Conservation (phyloP, 2,113 vertebrate species). For the Megatriorchis doriae region DNA sequence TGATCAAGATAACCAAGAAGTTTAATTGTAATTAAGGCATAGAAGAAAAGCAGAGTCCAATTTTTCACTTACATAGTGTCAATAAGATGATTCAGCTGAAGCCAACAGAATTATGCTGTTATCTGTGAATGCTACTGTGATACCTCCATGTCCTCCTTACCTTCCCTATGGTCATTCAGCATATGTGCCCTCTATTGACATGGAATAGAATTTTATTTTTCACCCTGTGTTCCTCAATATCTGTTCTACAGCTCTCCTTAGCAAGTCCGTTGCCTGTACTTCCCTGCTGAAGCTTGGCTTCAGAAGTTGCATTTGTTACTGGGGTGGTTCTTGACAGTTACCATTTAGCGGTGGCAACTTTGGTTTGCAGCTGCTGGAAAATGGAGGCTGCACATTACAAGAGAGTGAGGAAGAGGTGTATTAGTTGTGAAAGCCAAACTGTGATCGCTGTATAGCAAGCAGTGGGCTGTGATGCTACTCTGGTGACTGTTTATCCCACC, state of each 20-base stretch:
- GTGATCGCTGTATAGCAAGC: neutral
- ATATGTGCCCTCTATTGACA: neutral
- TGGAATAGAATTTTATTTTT: neutral
- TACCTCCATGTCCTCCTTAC: neutral
- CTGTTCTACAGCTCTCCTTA: neutral
- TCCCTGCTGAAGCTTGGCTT: neutral
- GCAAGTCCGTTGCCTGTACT: neutral
- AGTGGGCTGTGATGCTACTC: neutral
- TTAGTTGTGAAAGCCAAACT: neutral
- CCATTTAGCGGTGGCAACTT: neutral
- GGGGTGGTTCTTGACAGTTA: neutral
- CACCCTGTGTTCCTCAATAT: neutral
- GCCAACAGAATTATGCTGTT: neutral
- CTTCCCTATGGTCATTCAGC: neutral
- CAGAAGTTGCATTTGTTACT: neutral
- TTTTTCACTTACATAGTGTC: neutral
- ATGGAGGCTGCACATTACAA: neutral
- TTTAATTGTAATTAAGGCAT: neutral
- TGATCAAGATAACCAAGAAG: neutral
- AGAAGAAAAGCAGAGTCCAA: neutral
- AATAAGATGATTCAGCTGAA: neutral
- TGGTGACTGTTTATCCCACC: neutral
- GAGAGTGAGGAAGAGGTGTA: neutral
- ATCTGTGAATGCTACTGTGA: neutral
- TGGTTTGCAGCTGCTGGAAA: neutral